These are phyloP conservation scores for Calcarius lapponicus DNA, from an alignment of 2,797 vertebrate genomes.

Conservation along the genomic window DNA sequence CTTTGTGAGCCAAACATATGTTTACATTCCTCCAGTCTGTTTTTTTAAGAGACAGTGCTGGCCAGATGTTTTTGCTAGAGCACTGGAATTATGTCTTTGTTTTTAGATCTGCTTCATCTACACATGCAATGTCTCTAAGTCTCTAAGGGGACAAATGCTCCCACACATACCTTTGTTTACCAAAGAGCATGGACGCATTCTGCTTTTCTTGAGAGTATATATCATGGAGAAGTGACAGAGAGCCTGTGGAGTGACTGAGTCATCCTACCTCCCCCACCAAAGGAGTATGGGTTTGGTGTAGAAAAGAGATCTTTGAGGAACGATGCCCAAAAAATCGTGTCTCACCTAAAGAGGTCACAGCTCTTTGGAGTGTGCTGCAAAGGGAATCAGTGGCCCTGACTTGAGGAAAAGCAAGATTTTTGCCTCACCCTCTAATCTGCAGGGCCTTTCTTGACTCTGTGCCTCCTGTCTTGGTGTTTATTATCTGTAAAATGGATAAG, in stretches of 20 bases:
- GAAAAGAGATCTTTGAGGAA: not conserved
- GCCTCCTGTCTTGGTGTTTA: not conserved
- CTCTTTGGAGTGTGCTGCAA: not conserved
- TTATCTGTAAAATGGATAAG: not conserved
- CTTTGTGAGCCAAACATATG: constrained; percentile 18
- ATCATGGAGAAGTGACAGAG: not conserved
- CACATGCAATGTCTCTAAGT: not conserved
- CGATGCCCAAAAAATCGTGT: not conserved
- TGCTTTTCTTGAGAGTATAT: not conserved
- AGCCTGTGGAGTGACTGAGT: not conserved
- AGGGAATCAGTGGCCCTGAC: not conserved
- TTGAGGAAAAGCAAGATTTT: not conserved
- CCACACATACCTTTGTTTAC: not conserved
- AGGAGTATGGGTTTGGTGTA: not conserved
- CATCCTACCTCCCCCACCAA: not conserved
- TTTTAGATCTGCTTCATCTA: constrained; percentile 12
- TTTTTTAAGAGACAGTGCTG: constrained; percentile 1
- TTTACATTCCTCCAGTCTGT: constrained; percentile 40
- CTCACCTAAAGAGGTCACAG: not conserved
- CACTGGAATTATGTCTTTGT: constrained; percentile 9
- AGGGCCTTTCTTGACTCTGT: not conserved
- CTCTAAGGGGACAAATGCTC: not conserved
- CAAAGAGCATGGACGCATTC: not conserved
- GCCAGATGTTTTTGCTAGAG: constrained; percentile 48
- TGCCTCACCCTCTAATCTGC: not conserved